phyloP scores from a whole-genome alignment of 2,888 invertebrate genomes.

The Thalpophila matura region DNA sequence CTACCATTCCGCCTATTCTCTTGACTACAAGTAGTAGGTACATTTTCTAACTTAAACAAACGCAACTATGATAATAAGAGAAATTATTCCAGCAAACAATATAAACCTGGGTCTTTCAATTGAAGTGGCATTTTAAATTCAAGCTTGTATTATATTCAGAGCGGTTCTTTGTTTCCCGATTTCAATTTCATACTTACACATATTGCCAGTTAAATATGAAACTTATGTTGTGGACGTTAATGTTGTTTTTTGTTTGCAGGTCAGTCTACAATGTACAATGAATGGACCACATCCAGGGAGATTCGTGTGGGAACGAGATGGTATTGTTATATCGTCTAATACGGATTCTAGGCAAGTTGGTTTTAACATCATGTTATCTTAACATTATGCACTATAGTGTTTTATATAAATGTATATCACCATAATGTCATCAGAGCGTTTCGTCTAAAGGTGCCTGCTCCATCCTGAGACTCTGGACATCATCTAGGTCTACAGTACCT shows the following conservation, averaged over 20 bases:
- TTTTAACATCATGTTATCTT: slow-evolving; percentile 1
- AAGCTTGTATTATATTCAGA: slow-evolving; percentile 57
- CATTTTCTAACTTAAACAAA: slow-evolving; percentile 1
- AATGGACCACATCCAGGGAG: slow-evolving; percentile 84
- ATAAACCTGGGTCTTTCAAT: slow-evolving; percentile 51
- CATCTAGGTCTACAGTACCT: too few relatives aligned
- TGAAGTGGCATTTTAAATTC: slow-evolving; percentile 60
- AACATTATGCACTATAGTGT: background rate
- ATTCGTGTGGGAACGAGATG: slow-evolving; percentile 87
- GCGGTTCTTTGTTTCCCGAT: slow-evolving; percentile 55
- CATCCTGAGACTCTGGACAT: too few relatives aligned
- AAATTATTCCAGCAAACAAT: slow-evolving; percentile 48
- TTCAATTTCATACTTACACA: slow-evolving; percentile 51
- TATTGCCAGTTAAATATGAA: background rate
- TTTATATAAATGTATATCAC: too few relatives aligned
- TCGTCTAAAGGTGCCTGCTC: too few relatives aligned
- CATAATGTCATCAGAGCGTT: too few relatives aligned
- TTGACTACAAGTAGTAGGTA: background rate
- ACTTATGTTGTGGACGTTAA: slow-evolving; percentile 41
- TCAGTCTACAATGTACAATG: slow-evolving; percentile 84
- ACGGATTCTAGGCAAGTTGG: slow-evolving; percentile 84
- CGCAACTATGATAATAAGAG: slow-evolving; percentile 14
- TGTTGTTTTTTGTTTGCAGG: slow-evolving; percentile 69
- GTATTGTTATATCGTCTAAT: slow-evolving; percentile 84
- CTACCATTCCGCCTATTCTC: too few relatives aligned